Evolutionary conservation across 2,113 vertebrate species (phyloP), one percentile per base, ranked within the genome.

Genomic region (Carassius auratus): DNA sequence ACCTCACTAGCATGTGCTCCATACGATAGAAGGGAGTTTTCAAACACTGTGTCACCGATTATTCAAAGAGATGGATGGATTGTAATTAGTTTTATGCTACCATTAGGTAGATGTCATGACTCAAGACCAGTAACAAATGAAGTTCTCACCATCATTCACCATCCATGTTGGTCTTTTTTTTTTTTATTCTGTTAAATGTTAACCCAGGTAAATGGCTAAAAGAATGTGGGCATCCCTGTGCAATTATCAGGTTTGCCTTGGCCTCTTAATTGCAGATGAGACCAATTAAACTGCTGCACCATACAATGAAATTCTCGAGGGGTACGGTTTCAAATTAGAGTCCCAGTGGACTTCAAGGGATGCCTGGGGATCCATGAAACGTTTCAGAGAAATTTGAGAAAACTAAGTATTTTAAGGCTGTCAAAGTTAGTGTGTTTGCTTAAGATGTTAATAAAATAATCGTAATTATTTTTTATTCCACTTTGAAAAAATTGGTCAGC

Each of bases 11-110:
- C 13, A n/a, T 26, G 3, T 73, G 17, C 55, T 76, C 61, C 14
- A 10, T 55, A 23, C 19, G 84, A 84, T 81, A 36, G 45, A 74
- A 48, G 8, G 48, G 52, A 55, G 26, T 52, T 52, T 36, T 76
- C 42, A 84, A 57, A 57, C 50, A 64, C 36, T 17, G 33, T 76
- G 85, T 62, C 48, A 33, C 69, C 77, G 61, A 19, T 78, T 78
- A 15, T 77, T 85, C 13, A 55, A 36, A 19, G 5, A 36, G 52
- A 69, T 73, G 62, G 13, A 71, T 13, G 71, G 38, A 33, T n/a
- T 26, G 26, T 52, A 55, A 86, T 45, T 69, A 6, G 68, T 45
- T 69, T 69, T 38, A 62, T 36, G 15, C 30, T 62, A 9, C 57
- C 42, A 50, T 12, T 12, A 52, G 19, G 14, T 38, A 77, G 17